Conservation (phyloP, 2,113 vertebrate species). For the Riparia riparia region DNA sequence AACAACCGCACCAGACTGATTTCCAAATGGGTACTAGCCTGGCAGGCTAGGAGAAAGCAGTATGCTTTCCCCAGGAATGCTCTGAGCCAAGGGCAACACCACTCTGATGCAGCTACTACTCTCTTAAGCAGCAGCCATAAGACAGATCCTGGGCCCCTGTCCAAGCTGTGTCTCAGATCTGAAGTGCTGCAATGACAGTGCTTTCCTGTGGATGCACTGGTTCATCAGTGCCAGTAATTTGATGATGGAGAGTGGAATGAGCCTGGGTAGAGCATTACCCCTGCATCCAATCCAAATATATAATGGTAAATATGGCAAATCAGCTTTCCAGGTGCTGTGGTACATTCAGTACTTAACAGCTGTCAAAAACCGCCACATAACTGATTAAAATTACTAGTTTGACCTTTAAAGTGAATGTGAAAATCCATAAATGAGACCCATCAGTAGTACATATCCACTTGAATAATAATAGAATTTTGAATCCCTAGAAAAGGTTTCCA, state of each 20-base stretch:
- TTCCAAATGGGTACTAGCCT: neutral
- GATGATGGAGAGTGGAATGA: neutral
- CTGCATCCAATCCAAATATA: neutral
- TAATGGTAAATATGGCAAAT: neutral
- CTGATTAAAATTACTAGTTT: conserved; percentile 46
- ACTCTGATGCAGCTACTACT: neutral
- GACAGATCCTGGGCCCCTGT: neutral
- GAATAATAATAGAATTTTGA: conserved; percentile 23
- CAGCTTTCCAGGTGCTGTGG: conserved; percentile 5
- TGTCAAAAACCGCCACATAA: neutral
- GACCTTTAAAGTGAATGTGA: conserved; percentile 46
- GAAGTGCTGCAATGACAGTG: conserved; percentile 1
- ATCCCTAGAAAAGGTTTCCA: neutral
- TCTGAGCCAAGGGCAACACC: neutral
- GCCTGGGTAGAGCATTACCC: neutral
- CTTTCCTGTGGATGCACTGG: conserved; percentile 37
- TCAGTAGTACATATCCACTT: neutral
- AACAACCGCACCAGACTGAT: neutral
- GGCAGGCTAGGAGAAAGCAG: neutral
- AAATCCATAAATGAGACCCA: conserved; percentile 29
- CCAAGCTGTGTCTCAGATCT: conserved; percentile 24
- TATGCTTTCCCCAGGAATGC: neutral
- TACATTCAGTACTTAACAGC: conserved; percentile 8
- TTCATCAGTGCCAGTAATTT: neutral
- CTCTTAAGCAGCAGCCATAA: neutral